A percentile compares a stretch with the other conserved stretches of the same genome.
These are phyloP conservation scores for Drosophila leonis DNA, from an alignment of 2,888 invertebrate genomes.

Conservation along the genomic window DNA sequence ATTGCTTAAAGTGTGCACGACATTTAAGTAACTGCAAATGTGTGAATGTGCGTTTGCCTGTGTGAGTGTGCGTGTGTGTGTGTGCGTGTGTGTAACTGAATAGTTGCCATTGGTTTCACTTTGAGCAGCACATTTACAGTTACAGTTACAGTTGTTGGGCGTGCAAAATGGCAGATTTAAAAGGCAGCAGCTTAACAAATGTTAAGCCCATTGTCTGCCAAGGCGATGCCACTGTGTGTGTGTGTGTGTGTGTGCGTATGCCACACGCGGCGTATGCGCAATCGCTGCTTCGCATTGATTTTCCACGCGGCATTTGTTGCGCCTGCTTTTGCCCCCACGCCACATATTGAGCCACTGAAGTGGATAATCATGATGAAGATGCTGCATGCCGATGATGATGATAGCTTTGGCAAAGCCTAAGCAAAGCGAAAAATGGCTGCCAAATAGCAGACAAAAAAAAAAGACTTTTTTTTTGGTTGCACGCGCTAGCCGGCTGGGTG, in stretches of 20 bases:
- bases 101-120: conserved; percentile 62
- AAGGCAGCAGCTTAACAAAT: conserved; percentile 55
- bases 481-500: conserved; percentile 68
- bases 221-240: conserved; percentile 15
- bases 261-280: conserved; percentile 67
- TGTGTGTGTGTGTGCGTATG: conserved; percentile 8
- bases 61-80: conserved; percentile 10
- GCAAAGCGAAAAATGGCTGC: conserved; percentile 67
- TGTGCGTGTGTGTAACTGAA: conserved; percentile 24
- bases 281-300: conserved; percentile 62
- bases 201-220: conserved; percentile 59
- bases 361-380: conserved; percentile 31
- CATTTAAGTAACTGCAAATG: conserved; percentile 23
- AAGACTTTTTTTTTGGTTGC: conserved; percentile 45
- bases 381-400: conserved; percentile 32
- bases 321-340: conserved; percentile 3
- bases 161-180: conserved; percentile 56
- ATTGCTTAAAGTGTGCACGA: conserved; percentile 46
- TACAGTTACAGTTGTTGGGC: conserved; percentile 47
- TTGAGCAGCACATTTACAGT: conserved; percentile 44
- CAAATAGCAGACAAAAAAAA: conserved; percentile 51
- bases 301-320: conserved; percentile 54
- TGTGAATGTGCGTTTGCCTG: conserved; percentile 8
- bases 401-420: conserved; percentile 37
- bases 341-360: conserved; percentile 43